A percentile compares a stretch with the other conserved stretches of the same genome.
Evolutionary conservation across 2,113 vertebrate genomes (phyloP).

Genomic region (Notarius lentiginosus): DNA sequence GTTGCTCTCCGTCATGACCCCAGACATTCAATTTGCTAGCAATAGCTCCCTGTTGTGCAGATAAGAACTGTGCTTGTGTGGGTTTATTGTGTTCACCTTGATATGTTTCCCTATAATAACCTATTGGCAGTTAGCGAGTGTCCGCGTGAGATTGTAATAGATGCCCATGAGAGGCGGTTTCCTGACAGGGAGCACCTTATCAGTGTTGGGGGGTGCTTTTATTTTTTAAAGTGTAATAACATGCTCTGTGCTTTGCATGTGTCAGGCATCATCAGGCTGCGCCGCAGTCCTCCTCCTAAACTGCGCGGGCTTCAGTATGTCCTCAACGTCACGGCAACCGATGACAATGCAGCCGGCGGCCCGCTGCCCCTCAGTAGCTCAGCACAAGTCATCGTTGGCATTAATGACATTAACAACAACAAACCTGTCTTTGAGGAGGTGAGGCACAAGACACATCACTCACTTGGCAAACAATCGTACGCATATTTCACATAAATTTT

Average conservation of each 20-base stretch:
- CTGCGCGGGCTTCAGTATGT: slow-evolving; percentile 77
- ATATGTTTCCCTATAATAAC: background rate
- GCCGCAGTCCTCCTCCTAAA: slow-evolving; percentile 75
- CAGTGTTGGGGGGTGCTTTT: background rate
- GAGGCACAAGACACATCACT: slow-evolving; percentile 18
- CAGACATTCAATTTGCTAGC: slow-evolving; percentile 8
- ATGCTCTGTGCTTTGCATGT: background rate
- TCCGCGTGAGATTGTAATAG: background rate
- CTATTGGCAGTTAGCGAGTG: background rate
- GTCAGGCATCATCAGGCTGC: slow-evolving; percentile 83
- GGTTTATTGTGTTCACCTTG: background rate
- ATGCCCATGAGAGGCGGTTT: background rate
- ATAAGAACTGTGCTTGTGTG: slow-evolving; percentile 3
- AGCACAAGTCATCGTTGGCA: slow-evolving; percentile 82
- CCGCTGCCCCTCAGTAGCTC: slow-evolving; percentile 80
- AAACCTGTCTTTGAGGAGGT: slow-evolving; percentile 85
- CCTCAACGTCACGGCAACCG: slow-evolving; percentile 83
- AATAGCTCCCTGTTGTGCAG: slow-evolving; percentile 5
- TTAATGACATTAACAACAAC: slow-evolving; percentile 89
- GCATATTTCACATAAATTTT: background rate
- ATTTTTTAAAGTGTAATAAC: background rate
- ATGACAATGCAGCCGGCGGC: slow-evolving; percentile 83
- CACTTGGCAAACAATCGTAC: background rate
- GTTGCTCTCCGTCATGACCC: slow-evolving; percentile 4
- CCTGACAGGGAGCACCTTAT: background rate